Evolutionary conservation across 2,888 invertebrate genomes (phyloP).

Genomic region (Aspidiotus destructor): DNA sequence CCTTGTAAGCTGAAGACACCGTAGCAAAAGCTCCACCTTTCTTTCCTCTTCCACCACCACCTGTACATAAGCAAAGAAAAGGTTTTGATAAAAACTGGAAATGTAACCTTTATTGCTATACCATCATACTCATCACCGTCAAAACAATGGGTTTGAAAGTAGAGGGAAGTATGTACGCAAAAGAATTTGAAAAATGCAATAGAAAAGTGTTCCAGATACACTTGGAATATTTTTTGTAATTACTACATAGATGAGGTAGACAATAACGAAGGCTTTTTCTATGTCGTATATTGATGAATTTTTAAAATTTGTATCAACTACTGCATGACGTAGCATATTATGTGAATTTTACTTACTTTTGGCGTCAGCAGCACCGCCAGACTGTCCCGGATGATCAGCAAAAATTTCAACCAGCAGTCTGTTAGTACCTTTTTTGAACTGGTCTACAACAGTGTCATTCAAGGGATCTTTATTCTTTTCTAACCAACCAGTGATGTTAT

Average conservation of each 20-base stretch:
- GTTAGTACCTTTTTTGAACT: constrained; percentile 87
- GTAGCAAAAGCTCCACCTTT: constrained; percentile 99
- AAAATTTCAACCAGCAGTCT: constrained; percentile 82
- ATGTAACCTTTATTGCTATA: no score
- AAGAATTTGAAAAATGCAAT: no score
- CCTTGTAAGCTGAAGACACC: constrained; percentile 96
- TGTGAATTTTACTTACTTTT: constrained; percentile 46
- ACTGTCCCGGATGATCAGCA: constrained; percentile 90
- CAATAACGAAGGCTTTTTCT: no score
- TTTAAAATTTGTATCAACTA: no score
- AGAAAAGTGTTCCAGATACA: no score
- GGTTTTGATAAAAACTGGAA: not conserved
- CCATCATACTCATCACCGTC: no score
- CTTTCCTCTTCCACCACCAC: constrained; percentile 81
- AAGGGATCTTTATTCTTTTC: constrained; percentile 99
- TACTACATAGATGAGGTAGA: no score
- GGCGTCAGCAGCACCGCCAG: constrained; percentile 54
- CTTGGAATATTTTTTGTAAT: no score
- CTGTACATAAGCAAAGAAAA: constrained; percentile 20
- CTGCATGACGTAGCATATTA: no score
- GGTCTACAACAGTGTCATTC: constrained; percentile 98
- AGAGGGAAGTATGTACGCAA: no score
- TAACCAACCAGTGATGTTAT: constrained; percentile 98
- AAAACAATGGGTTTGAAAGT: no score
- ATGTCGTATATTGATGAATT: no score